Base-by-base conservation (phyloP, 2,888 invertebrate genomes). In the Scrobipalpa costella region DNA sequence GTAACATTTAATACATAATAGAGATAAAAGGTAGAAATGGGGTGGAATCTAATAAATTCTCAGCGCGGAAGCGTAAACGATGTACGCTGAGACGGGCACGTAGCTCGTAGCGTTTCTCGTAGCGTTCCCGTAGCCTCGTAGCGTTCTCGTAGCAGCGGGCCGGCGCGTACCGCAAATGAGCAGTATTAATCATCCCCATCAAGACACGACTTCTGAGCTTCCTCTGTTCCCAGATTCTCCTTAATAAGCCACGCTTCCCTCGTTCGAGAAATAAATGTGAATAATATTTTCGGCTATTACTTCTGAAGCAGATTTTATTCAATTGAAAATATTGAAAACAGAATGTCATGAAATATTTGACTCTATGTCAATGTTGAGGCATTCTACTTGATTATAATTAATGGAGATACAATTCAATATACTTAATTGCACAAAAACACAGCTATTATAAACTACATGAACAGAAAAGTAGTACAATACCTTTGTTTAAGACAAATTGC, bases 111-210 rank as follows among this genome's bases (percentile, higher is more conserved):
- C 74, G 67, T 62, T n/a, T 71, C 76, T 64, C 71, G 73, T 76
- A 75, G 77, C 72, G 27, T 5, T 2, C 69, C 67, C 79, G 77
- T 75, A 76, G 76, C 73, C 72, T 27, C 74, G 74, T 76, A 78
- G 77, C 76, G 77, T 72, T 17, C 55, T n/a, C 68, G 71, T 70
- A 69, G 67, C 66, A 67, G 65, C 69, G 63, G 70, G 77, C 77
- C 77, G 70, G 73, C 77, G 82, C 83, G 84, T 79, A 80, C 87
- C 88, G 81, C 88, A 90, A 90, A 90, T 90, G 90, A 90, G 89
- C 84, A 80, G 81, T 88, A 90, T 90, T 90, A 90, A 90, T 90
- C 90, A 90, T 90, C 81, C 78, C 77, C 87, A 86, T 88, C 86
- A 88, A 80, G 82, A 82, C 83, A 84, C 82, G 88, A 88, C 88